Base-by-base conservation (phyloP, 2,113 vertebrate genomes). In the Parotia lawesii region DNA sequence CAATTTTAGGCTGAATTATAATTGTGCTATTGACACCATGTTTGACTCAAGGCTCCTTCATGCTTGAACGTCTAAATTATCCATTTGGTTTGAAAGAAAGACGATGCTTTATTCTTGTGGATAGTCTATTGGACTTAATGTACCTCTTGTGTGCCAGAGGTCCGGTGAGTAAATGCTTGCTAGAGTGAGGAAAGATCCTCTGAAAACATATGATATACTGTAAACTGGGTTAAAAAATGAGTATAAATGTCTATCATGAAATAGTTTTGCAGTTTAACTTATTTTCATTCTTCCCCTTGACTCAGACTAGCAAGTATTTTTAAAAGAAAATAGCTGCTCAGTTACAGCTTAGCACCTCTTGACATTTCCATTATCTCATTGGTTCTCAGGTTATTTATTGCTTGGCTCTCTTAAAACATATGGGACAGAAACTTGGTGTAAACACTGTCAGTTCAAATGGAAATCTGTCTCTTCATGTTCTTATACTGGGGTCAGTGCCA, bases 291-390 rank as follows among this genome's bases (percentile, higher is more conserved):
- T 91, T 94, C 38, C 56, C 74, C n/a, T 90, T 91, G 78, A 71
- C 57, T 95, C 75, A 90, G 71, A 67, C 20, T 67, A 90, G 69
- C 45, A 86, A 90, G 31, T 76, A 83, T 95, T 91, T 95, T 71
- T 44, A 80, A 91, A 95, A 86, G 73, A 93, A 96, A 95, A 85
- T 67, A 86, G 53, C 82, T 95, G 82, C 45, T 86, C 85, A 71
- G 79, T 88, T 94, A 74, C 61, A 94, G 64, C 69, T 95, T 96
- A 96, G 91, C 82, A 94, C 64, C 60, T 94, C 93, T 90, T 96
- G 94, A 93, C 94, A 95, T 91, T 97, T 96, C 94, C 93, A 95
- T 97, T 95, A 96, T 97, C 95, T 95, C 94, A 92, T 45, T 93
- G 93, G 85, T 80, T 94, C 95, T 88, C 76, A 61, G 47, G 57